Percentiles rank a stretch among this genome's conserved stretches.
Evolutionary conservation across 2,113 vertebrate species (phyloP).

Genomic region (Alexandromys fortis): DNA sequence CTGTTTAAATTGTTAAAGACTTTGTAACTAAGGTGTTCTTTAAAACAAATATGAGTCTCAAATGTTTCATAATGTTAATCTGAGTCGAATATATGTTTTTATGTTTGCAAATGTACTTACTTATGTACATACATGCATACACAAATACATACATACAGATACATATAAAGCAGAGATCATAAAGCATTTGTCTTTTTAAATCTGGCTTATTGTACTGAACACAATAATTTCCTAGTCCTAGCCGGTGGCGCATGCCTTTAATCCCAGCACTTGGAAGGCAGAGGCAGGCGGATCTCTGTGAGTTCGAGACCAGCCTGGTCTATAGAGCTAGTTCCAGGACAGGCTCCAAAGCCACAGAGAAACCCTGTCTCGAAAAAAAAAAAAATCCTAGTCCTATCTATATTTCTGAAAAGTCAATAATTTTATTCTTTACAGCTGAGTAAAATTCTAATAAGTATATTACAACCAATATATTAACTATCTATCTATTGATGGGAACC

Average conservation of each 20-base stretch:
- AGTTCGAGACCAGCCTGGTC: too few relatives aligned
- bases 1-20: not conserved
- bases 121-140: not conserved
- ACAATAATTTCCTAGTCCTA: not conserved
- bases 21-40: not conserved
- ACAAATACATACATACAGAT: not conserved
- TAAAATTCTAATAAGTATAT: too few relatives aligned
- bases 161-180: too few relatives aligned
- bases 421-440: too few relatives aligned
- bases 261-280: too few relatives aligned
- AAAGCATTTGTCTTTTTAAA: not conserved
- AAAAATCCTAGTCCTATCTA: not conserved
- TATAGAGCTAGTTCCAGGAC: too few relatives aligned
- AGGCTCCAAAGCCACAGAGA: too few relatives aligned
- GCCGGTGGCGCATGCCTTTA: too few relatives aligned
- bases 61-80: not conserved
- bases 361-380: too few relatives aligned
- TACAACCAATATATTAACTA: too few relatives aligned
- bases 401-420: not conserved
- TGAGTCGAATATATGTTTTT: not conserved
- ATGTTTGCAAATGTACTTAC: not conserved
- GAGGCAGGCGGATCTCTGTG: too few relatives aligned
- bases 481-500: too few relatives aligned
- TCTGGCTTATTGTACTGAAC: not conserved
- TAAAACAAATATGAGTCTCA: not conserved